Percentiles rank a stretch among this genome's conserved stretches.
Conservation (phyloP, 2,113 vertebrate species). For the Triplophysa siluroides region DNA sequence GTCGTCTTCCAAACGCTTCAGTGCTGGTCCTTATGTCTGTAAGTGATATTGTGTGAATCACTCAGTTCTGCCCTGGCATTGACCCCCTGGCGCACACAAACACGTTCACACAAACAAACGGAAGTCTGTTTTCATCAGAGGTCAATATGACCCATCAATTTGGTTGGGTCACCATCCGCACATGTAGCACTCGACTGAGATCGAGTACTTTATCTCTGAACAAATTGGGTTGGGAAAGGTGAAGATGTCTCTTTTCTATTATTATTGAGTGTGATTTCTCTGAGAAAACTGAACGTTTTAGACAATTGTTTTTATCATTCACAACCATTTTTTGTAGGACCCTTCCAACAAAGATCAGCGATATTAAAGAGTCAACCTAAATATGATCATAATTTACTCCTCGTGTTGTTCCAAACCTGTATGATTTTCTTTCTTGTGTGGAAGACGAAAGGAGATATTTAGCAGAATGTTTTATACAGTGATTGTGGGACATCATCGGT, state of each 20-base stretch:
- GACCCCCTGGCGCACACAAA: background rate
- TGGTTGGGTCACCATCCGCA: background rate
- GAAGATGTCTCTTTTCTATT: background rate
- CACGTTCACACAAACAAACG: background rate
- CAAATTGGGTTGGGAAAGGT: slow-evolving; percentile 10
- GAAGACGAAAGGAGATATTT: too few species aligned
- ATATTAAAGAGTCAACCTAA: too few species aligned
- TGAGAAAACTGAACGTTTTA: background rate
- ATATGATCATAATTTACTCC: too few species aligned
- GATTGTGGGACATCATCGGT: too few species aligned
- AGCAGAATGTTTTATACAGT: too few species aligned
- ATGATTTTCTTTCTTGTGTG: too few species aligned
- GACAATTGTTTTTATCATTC: too few species aligned
- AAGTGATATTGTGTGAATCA: slow-evolving; percentile 32
- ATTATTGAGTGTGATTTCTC: background rate
- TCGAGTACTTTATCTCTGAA: slow-evolving; percentile 36
- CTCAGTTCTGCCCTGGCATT: slow-evolving; percentile 9
- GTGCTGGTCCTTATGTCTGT: slow-evolving; percentile 22
- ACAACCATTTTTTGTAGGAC: too few species aligned
- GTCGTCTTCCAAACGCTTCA: slow-evolving; percentile 25
- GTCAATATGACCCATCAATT: slow-evolving; percentile 23
- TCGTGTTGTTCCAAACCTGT: too few species aligned
- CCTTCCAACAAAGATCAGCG: too few species aligned
- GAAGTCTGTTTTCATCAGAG: slow-evolving; percentile 19
- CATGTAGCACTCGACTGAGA: slow-evolving; percentile 21